Evolutionary conservation across 1,140 invertebrate genomes (phyloP).

Genomic region (Lineus longissimus): DNA sequence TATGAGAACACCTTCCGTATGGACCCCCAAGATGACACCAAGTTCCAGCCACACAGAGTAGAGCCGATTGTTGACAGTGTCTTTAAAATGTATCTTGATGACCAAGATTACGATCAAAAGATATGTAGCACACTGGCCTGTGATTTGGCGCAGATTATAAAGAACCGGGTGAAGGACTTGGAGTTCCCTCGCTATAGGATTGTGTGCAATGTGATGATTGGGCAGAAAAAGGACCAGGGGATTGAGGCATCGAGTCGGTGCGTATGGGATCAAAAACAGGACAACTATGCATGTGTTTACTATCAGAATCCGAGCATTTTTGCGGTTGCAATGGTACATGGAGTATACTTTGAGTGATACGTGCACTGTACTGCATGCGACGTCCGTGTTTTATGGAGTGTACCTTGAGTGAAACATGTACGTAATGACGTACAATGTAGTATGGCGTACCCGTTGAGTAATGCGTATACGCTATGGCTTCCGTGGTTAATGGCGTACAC

Average conservation of each 20-base stretch:
- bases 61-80: conserved; percentile 25
- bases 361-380: too few relatives aligned
- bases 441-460: too few relatives aligned
- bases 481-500: too few relatives aligned
- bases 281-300: conserved; percentile 35
- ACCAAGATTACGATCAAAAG: conserved; percentile 22
- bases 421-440: too few relatives aligned
- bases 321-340: conserved; percentile 38
- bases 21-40: conserved; percentile 27
- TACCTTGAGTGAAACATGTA: too few relatives aligned
- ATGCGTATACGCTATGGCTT: too few relatives aligned
- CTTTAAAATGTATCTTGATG: conserved; percentile 19
- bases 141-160: conserved; percentile 27
- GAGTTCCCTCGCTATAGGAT: conserved; percentile 41
- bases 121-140: conserved; percentile 11
- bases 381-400: too few relatives aligned
- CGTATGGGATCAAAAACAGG: conserved; percentile 33
- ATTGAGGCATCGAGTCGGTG: conserved; percentile 34
- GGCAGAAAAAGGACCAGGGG: conserved; percentile 40
- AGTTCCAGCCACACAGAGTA: conserved; percentile 33
- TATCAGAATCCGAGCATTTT: conserved; percentile 32
- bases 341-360: conserved; percentile 43
- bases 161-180: conserved; percentile 28
- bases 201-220: conserved; percentile 40
- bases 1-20: conserved; percentile 37